phyloP scores from a whole-genome alignment of 2,113 vertebrate species.

The Triplophysa siluroides region DNA sequence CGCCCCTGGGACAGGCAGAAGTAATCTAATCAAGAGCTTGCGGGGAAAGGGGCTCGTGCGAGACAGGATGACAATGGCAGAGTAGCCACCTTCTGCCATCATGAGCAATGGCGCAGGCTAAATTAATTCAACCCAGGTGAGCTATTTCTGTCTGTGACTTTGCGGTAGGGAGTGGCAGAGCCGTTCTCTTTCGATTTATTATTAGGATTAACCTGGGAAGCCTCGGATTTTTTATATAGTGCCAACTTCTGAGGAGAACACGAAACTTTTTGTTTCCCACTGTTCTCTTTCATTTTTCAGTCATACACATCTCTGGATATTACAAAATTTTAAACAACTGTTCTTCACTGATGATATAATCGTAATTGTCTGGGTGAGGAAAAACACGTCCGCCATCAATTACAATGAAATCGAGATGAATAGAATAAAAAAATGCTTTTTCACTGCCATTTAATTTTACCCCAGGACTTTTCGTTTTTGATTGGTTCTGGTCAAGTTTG shows the following conservation, averaged over 20 bases:
- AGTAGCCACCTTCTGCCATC: constrained; percentile 32
- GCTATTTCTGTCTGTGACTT: constrained; percentile 46
- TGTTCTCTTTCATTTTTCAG: not conserved
- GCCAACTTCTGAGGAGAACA: constrained; percentile 22
- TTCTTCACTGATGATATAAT: too few species aligned
- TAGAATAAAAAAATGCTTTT: not conserved
- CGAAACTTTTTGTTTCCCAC: constrained; percentile 2
- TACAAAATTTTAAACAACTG: too few species aligned
- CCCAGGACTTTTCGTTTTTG: not conserved
- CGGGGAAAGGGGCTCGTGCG: constrained; percentile 9
- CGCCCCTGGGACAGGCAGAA: constrained; percentile 40
- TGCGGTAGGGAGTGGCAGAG: constrained; percentile 23
- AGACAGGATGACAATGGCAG: constrained; percentile 36
- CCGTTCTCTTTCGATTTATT: constrained; percentile 36
- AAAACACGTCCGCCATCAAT: not conserved
- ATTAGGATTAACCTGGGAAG: not conserved
- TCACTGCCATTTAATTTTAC: not conserved
- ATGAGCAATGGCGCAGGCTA: constrained; percentile 30
- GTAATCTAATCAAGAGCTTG: constrained; percentile 46
- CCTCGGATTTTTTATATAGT: constrained; percentile 12
- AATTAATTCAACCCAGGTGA: constrained; percentile 45
- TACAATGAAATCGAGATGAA: not conserved
- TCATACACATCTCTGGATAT: too few species aligned
- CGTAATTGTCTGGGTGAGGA: too few species aligned
- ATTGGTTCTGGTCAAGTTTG: not conserved